phyloP scores from a whole-genome alignment of 2,888 invertebrate genomes.

The Tiphia femorata region DNA sequence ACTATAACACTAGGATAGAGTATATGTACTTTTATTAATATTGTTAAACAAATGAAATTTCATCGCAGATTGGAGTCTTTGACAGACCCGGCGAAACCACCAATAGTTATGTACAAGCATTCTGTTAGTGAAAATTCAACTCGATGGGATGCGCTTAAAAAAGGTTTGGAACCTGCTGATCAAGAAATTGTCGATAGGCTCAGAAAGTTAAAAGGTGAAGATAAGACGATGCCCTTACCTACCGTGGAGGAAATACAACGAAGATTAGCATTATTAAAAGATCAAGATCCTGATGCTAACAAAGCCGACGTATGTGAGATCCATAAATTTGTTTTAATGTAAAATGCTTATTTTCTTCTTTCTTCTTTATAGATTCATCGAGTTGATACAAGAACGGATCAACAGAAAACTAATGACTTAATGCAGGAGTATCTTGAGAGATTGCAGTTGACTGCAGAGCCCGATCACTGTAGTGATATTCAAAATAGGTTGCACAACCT shows the following conservation, averaged over 20 bases:
- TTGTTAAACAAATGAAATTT: neutral
- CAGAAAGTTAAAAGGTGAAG: slow-evolving; percentile 76
- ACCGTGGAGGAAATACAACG: slow-evolving; percentile 77
- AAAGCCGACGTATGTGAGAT: slow-evolving; percentile 45
- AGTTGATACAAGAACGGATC: slow-evolving; percentile 75
- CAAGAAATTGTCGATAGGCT: slow-evolving; percentile 77
- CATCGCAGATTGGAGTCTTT: slow-evolving; percentile 70
- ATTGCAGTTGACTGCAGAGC: slow-evolving; percentile 68
- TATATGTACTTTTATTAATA: neutral
- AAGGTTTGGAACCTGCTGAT: slow-evolving; percentile 71
- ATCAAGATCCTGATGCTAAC: slow-evolving; percentile 67
- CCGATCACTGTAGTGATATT: slow-evolving; percentile 71
- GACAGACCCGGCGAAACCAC: slow-evolving; percentile 72
- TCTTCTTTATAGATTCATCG: slow-evolving; percentile 46
- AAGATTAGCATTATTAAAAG: slow-evolving; percentile 79
- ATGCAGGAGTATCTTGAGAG: slow-evolving; percentile 71
- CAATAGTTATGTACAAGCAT: slow-evolving; percentile 72
- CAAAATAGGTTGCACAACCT: slow-evolving; percentile 36
- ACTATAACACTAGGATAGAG: neutral
- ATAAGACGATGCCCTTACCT: slow-evolving; percentile 68
- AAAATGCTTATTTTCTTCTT: neutral
- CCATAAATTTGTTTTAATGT: neutral
- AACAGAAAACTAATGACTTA: slow-evolving; percentile 81
- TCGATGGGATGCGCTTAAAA: slow-evolving; percentile 63
- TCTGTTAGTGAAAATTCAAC: too few relatives aligned